These are phyloP conservation scores for Eupsilia transversa DNA, from an alignment of 2,888 invertebrate genomes.

Conservation along the genomic window DNA sequence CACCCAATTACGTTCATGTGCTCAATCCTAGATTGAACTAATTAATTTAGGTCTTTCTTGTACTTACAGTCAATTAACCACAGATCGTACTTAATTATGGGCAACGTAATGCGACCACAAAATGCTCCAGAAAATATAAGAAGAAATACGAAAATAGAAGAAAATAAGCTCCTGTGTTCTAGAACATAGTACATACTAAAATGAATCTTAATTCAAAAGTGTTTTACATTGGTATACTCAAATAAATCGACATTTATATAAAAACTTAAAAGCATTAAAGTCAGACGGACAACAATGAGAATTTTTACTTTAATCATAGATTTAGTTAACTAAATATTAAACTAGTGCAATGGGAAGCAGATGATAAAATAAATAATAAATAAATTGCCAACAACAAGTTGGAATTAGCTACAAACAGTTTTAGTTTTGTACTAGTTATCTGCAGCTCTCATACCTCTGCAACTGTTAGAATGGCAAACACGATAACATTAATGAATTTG, in stretches of 20 bases:
- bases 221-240: conserved; percentile 9
- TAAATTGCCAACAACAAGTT: conserved; percentile 45
- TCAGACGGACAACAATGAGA: conserved; percentile 5
- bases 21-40: conserved; percentile 34
- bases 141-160: conserved; percentile 24
- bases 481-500: conserved; percentile 85
- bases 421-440: conserved; percentile 67
- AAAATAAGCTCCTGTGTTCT: conserved; percentile 2
- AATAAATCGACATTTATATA: conserved; percentile 25
- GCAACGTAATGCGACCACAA: conserved; percentile 10
- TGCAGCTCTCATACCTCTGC: conserved; percentile 73
- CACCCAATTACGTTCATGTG: conserved; percentile 29
- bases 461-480: conserved; percentile 77
- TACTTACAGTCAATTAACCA: conserved; percentile 45
- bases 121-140: neutral
- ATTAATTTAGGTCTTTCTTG: conserved; percentile 46
- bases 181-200: neutral
- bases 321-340: conserved; percentile 35
- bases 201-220: conserved; percentile 18
- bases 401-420: conserved; percentile 56
- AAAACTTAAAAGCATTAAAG: conserved; percentile 13
- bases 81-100: conserved; percentile 38
- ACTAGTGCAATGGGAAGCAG: conserved; percentile 16
- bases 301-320: conserved; percentile 29
- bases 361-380: conserved; percentile 40